phyloP scores from a whole-genome alignment of 2,113 vertebrate species.

The Hoplias malabaricus region DNA sequence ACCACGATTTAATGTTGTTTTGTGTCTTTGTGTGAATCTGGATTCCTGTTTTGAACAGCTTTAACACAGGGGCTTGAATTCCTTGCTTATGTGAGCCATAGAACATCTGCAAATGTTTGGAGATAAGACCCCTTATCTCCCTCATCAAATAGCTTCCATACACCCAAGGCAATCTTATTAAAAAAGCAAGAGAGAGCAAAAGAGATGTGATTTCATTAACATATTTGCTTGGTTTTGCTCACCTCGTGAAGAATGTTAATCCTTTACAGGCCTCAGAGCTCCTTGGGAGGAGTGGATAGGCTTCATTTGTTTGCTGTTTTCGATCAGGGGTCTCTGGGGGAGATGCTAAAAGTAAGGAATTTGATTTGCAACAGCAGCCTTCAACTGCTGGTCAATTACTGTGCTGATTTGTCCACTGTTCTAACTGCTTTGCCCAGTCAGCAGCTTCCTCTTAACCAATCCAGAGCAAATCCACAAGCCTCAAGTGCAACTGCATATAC shows the following conservation, averaged over 20 bases:
- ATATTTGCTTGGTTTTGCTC: conserved; percentile 7
- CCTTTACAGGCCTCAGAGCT: background rate
- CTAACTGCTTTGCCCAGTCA: background rate
- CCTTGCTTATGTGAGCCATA: conserved; percentile 7
- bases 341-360: background rate
- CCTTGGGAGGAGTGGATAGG: background rate
- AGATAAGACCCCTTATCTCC: conserved; percentile 56
- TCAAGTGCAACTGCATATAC: background rate
- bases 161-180: conserved; percentile 40
- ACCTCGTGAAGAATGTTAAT: conserved; percentile 31
- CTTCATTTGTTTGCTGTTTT: conserved; percentile 18
- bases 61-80: conserved; percentile 19
- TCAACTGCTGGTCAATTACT: conserved; percentile 2
- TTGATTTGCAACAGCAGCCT: background rate
- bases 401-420: background rate
- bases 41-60: conserved; percentile 28
- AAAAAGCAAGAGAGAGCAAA: too few relatives aligned
- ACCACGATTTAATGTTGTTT: conserved; percentile 10
- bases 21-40: conserved; percentile 11
- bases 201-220: conserved; percentile 39
- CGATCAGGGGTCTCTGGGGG: background rate
- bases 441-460: background rate
- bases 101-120: conserved; percentile 63
- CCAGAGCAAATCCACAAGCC: background rate
- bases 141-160: conserved; percentile 50